phyloP scores from a whole-genome alignment of 1,140 invertebrate species.

The Belonocnema kinseyi region DNA sequence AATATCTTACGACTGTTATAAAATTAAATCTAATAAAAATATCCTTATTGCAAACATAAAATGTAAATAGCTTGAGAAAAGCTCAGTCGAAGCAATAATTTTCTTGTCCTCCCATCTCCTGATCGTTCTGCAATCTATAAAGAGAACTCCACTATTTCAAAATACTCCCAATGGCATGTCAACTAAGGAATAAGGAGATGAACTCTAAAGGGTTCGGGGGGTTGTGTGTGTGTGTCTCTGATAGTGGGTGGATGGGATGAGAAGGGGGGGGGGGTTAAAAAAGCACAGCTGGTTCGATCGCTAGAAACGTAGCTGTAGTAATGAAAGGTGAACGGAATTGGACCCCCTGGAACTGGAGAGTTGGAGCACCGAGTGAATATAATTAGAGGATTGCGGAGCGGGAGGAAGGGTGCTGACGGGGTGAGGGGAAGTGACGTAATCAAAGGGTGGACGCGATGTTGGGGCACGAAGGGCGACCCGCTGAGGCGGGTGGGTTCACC shows the following conservation, averaged over 20 bases:
- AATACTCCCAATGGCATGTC: too few relatives aligned
- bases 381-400: slow-evolving; percentile 73
- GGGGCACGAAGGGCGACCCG: slow-evolving; percentile 48
- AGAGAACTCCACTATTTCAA: too few relatives aligned
- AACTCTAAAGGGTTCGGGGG: too few relatives aligned
- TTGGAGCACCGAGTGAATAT: slow-evolving; percentile 72
- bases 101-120: too few relatives aligned
- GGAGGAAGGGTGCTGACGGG: slow-evolving; percentile 51
- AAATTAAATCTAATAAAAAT: too few relatives aligned
- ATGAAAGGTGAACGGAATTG: slow-evolving; percentile 76
- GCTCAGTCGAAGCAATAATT: too few relatives aligned
- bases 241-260: slow-evolving; percentile 30
- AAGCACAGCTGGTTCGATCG: slow-evolving; percentile 69
- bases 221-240: too few relatives aligned
- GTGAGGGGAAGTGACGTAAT: slow-evolving; percentile 70
- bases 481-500: slow-evolving; percentile 48
- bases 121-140: too few relatives aligned
- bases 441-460: slow-evolving; percentile 69
- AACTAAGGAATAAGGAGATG: too few relatives aligned
- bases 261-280: slow-evolving; percentile 43
- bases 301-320: slow-evolving; percentile 72
- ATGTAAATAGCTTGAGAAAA: too few relatives aligned
- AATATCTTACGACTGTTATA: too few relatives aligned
- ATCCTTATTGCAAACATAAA: too few relatives aligned
- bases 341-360: slow-evolving; percentile 70